phyloP scores from a whole-genome alignment of 1,140 invertebrate genomes.

The Helicoverpa armigera region DNA sequence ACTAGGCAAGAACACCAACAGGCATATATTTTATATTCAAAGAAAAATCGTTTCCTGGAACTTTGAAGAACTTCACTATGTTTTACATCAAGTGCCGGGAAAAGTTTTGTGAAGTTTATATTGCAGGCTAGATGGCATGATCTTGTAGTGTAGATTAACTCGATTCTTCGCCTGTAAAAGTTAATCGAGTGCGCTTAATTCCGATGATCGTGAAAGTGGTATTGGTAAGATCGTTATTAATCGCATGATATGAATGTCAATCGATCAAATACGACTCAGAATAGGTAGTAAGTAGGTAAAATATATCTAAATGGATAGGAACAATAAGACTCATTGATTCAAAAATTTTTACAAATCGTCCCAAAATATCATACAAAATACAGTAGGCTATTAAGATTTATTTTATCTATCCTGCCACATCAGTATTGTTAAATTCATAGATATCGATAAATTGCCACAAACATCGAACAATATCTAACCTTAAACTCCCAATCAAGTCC shows the following conservation, averaged over 20 bases:
- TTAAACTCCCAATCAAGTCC: background rate
- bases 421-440: too few species aligned
- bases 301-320: too few species aligned
- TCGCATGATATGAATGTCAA: too few species aligned
- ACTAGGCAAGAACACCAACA: too few species aligned
- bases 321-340: too few species aligned
- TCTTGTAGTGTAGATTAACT: constrained; percentile 51
- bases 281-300: too few species aligned
- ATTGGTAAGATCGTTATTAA: background rate
- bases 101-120: constrained; percentile 53
- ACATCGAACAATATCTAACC: background rate
- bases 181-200: constrained; percentile 34
- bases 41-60: background rate
- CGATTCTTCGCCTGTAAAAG: constrained; percentile 25
- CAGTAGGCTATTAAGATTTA: too few species aligned
- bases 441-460: background rate
- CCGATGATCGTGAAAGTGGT: background rate
- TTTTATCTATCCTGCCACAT: too few species aligned
- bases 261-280: too few species aligned
- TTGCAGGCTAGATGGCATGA: constrained; percentile 33
- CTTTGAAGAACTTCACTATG: constrained; percentile 7
- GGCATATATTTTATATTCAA: background rate
- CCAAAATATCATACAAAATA: too few species aligned
- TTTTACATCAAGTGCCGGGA: constrained; percentile 12
- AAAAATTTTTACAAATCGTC: too few species aligned